Base-by-base conservation (phyloP, 2,113 vertebrate species). In the Condylura cristata region DNA sequence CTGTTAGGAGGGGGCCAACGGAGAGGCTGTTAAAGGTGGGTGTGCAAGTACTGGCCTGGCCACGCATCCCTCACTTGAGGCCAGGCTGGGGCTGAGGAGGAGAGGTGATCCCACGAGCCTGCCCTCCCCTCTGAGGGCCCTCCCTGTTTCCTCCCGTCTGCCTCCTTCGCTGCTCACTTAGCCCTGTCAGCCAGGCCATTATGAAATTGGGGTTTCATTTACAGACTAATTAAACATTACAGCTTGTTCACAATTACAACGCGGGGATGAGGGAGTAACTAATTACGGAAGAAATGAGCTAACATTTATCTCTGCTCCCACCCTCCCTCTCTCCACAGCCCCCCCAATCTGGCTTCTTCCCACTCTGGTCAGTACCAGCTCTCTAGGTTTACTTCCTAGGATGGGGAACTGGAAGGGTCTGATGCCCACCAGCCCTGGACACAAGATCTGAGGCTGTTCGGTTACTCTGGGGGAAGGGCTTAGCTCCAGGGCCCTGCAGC, bases 151-250 rank as follows among this genome's bases (percentile, higher is more conserved):
- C 98, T 98, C 97, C 96, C 97, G 97, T 98, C 82, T 26, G 37
- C 88, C 86, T 94, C 98, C 97, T 10, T 98, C 97, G 97, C 98
- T 98, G 98, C 98, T 98, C 98, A 98, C 98, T 98, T 98, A 98
- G 98, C 97, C 97, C 98, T 98, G 98, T 98, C 98, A 98, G 98
- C 76, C 72, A 98, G 97, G 98, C 98, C 98, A 98, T 98, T 98
- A 98, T 98, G 98, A 98, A 98, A 98, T 98, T 98, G 98, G 98
- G 98, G 98, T 98, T 98, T 98, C 98, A 98, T 99, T 99, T 98
- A 98, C 98, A 98, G 98, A 98, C 98, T 99, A 99, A 99, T 99
- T 99, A 99, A 99, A 99, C 98, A 99, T 99, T 99, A 99, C 99
- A 99, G 99, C 98, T 98, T 98, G 98, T 98, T 98, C 98, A 98